Conservation (phyloP, 2,113 vertebrate genomes). For the Pedionomus torquatus region DNA sequence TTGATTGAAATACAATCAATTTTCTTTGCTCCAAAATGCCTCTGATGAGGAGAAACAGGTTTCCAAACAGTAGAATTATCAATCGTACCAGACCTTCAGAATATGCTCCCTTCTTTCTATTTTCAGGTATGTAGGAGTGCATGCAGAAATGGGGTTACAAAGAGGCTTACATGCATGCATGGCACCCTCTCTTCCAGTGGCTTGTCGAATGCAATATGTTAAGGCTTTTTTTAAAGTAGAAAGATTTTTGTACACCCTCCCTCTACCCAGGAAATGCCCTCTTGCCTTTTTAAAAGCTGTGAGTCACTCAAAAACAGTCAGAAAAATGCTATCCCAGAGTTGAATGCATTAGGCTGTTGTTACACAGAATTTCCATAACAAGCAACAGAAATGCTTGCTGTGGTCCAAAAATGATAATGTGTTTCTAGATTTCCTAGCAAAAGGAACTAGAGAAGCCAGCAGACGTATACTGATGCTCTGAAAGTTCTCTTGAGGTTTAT, state of each 20-base stretch:
- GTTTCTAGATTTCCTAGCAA: constrained; percentile 38
- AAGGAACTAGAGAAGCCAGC: constrained; percentile 37
- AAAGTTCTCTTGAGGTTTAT: constrained; percentile 36
- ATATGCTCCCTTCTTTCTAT: not conserved
- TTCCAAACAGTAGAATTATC: not conserved
- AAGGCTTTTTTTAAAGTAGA: not conserved
- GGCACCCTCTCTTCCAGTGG: not conserved
- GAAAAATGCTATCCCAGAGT: not conserved
- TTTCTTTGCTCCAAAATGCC: not conserved
- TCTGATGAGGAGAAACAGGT: not conserved
- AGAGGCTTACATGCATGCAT: not conserved
- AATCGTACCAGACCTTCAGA: not conserved
- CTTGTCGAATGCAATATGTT: not conserved
- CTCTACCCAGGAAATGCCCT: not conserved
- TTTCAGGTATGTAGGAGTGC: not conserved
- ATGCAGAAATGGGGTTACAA: not conserved
- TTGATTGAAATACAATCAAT: not conserved
- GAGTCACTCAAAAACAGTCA: not conserved
- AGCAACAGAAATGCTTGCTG: not conserved
- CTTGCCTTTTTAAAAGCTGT: not conserved
- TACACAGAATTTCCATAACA: constrained; percentile 54
- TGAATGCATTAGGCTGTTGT: not conserved
- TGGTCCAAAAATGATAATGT: constrained; percentile 2
- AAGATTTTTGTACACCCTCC: not conserved
- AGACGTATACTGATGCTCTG: constrained; percentile 4